Percentiles rank a stretch among this genome's conserved stretches.
phyloP scores from a whole-genome alignment of 2,888 invertebrate species.

The Drosophila atripex region DNA sequence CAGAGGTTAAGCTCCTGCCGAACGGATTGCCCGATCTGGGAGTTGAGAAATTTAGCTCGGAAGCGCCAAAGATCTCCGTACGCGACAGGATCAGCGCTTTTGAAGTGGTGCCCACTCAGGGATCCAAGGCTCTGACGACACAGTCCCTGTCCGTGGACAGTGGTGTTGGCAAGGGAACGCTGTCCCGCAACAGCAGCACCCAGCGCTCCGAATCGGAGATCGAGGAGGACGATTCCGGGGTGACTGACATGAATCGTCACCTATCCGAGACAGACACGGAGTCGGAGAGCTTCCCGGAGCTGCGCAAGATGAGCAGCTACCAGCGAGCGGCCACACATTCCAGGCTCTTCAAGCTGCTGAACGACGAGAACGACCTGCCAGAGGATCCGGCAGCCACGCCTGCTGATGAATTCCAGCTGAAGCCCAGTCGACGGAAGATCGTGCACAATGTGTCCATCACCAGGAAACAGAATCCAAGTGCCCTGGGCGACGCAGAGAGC shows the following conservation, averaged over 20 bases:
- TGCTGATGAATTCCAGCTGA: constrained; percentile 78
- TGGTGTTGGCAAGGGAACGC: constrained; percentile 70
- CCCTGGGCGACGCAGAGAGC: constrained; percentile 81
- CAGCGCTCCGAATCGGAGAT: constrained; percentile 84
- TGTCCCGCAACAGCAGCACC: constrained; percentile 82
- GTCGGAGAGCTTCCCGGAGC: constrained; percentile 86
- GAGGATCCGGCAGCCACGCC: constrained; percentile 39
- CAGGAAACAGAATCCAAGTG: constrained; percentile 82
- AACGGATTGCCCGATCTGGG: constrained; percentile 76
- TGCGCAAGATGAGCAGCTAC: constrained; percentile 86
- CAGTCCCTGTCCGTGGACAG: constrained; percentile 79
- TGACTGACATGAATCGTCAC: constrained; percentile 88
- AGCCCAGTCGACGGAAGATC: constrained; percentile 81
- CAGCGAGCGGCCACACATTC: constrained; percentile 90
- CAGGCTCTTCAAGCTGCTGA: constrained; percentile 87
- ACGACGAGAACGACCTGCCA: constrained; percentile 84
- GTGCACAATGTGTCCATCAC: constrained; percentile 84
- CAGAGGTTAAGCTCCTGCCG: constrained; percentile 45
- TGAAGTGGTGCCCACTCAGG: constrained; percentile 60
- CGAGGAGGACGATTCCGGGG: constrained; percentile 89
- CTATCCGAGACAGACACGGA: constrained; percentile 88
- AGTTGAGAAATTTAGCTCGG: constrained; percentile 58
- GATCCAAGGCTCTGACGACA: constrained; percentile 50
- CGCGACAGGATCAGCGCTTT: constrained; percentile 82
- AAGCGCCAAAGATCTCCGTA: constrained; percentile 78